Percentiles rank a stretch among this genome's conserved stretches.
These are phyloP conservation scores for Pelagia noctiluca DNA, from an alignment of 30 jellyfish, hydroid and myxozoan genomes.

Conservation along the genomic window DNA sequence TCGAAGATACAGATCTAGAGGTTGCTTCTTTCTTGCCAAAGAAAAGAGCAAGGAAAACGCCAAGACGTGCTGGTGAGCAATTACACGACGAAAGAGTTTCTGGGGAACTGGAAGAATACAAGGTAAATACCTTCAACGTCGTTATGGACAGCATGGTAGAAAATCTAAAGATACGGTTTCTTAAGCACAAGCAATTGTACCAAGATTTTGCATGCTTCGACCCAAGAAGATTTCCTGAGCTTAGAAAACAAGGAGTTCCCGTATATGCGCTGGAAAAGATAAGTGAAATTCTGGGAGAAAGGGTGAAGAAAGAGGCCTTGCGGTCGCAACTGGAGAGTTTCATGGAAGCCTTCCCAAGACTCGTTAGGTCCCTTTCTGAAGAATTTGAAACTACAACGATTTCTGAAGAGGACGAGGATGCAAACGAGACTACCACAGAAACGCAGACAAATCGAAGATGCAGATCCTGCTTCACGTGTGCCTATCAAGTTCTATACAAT, in stretches of 20 bases:
- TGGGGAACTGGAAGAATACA: neutral
- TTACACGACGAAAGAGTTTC: constrained; percentile 1
- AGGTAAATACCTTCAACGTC: constrained; percentile 26
- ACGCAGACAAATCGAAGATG: constrained; percentile 10
- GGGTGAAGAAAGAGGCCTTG: too few species aligned
- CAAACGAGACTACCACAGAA: neutral
- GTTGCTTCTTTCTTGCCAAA: constrained; percentile 37
- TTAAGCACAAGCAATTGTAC: constrained; percentile 45
- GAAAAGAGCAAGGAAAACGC: constrained; percentile 42
- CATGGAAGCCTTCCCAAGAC: constrained; percentile 48
- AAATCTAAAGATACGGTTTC: constrained; percentile 11
- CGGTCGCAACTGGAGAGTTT: constrained; percentile 29
- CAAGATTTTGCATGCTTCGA: constrained; percentile 54
- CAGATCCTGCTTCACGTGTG: constrained; percentile 49
- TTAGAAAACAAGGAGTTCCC: too few species aligned
- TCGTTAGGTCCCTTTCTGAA: constrained; percentile 35
- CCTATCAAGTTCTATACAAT: neutral
- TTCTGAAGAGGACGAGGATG: neutral
- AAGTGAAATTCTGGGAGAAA: too few species aligned
- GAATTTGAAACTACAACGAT: neutral
- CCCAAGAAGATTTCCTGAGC: too few species aligned
- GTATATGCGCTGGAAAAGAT: too few species aligned
- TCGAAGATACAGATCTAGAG: constrained; percentile 33
- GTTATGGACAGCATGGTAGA: constrained; percentile 43
- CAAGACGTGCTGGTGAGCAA: constrained; percentile 8